These are phyloP conservation scores for Diplodus puntazzo DNA, from an alignment of 2,797 vertebrate genomes.

Conservation along the genomic window DNA sequence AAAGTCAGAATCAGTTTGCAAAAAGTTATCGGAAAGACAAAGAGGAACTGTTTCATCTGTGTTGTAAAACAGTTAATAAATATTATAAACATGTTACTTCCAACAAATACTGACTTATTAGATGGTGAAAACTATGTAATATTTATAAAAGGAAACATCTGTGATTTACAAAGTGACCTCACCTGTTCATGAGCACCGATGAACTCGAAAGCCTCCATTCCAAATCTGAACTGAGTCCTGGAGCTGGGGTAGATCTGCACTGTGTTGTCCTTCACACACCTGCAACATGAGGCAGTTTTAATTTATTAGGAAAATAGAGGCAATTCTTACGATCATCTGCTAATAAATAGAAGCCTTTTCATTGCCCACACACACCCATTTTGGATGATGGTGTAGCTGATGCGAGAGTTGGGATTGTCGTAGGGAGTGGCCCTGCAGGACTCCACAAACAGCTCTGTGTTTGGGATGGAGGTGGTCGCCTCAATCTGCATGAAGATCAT, in stretches of 20 bases:
- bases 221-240: constrained; percentile 64
- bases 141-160: no score
- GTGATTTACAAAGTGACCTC: no score
- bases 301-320: neutral
- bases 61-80: no score
- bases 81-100: no score
- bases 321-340: neutral
- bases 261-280: constrained; percentile 66
- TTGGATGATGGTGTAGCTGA: constrained; percentile 70
- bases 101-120: no score
- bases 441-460: constrained; percentile 75
- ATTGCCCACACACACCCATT: constrained; percentile 53
- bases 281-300: constrained; percentile 11
- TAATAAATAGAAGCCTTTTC: neutral
- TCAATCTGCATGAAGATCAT: constrained; percentile 75
- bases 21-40: no score
- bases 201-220: constrained; percentile 76
- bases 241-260: constrained; percentile 57
- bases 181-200: constrained; percentile 71
- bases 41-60: no score
- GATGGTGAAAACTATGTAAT: no score
- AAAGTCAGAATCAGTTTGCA: neutral
- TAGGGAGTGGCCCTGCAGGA: constrained; percentile 71
- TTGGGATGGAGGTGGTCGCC: constrained; percentile 48
- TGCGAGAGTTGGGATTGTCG: constrained; percentile 65